Base-by-base conservation (phyloP, 2,888 invertebrate species). In the Tholera decimalis region DNA sequence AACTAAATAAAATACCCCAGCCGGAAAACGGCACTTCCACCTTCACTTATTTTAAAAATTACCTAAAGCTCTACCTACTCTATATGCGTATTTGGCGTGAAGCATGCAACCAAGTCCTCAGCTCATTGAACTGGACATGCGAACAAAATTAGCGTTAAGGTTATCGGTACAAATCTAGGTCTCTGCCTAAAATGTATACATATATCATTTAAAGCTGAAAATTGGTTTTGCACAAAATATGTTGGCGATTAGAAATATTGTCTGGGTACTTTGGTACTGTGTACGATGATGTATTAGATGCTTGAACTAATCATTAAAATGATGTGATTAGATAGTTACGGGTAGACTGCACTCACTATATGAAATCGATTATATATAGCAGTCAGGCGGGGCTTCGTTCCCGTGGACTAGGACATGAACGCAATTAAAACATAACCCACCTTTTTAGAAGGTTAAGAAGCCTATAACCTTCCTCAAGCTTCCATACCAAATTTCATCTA, bases 61-160 rank as follows among this genome's bases (percentile, higher is more conserved):
- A 41, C 51, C 55, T 18, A 9, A 44, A 67, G 43, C 68, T 20
- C 56, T 73, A 50, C 54, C 44, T 33, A 50, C 33, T 74, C 44
- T 22, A 11, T 54, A 73, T 58, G 57, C 74, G 57, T 18, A 35
- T 0, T 60, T 68, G 55, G 62, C 73, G 69, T 73, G 73, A 73
- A 46, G 53, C 74, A 73, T 73, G 73, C 73, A 46, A 74, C 9
- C 39, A 18, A 24, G 24, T 41, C 28, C 13, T 18, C 55, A 43
- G 67, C 62, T 13, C 62, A 68, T 13, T 30, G 74, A 73, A 44
- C 74, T 44, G 54, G 15, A 50, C 69, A 74, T 74, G 73, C 73
- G 41, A 73, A 68, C 62, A 0, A 41, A 68, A 74, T 68, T 55
- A 74, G 53, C 46, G 49, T 8, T 75, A 58, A 75, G 71, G 65